Base-by-base conservation (phyloP, 35 echinoderm and acorn worm genomes). In the Strongylocentrotus purpuratus region DNA sequence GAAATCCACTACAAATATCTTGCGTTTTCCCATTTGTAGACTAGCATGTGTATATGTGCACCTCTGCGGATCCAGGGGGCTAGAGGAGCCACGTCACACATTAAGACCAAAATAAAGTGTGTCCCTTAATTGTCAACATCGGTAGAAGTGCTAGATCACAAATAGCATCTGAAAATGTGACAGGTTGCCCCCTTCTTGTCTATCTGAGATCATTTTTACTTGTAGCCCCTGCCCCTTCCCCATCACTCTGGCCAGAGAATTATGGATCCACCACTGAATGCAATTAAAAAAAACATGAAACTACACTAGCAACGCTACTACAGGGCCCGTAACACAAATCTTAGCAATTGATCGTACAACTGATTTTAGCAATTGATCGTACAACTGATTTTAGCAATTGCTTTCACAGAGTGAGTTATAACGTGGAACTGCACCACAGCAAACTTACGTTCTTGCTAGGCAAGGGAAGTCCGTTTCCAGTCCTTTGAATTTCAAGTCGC, bases 381-480 rank as follows among this genome's bases (percentile, higher is more conserved):
- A 31, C 31, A 85, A 85, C 15, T 31, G 31, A 85, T 20, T 85
- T 85, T 17, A 85, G 70, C 4, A 20, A 85, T 20, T 85, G 35
- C 70, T 85, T 31, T 85, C 70, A 17, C 31, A 17, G 17, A 85
- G 31, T 85, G 15, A 17, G 17, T 31, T 4, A 17, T 31, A 17
- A 17, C 70, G 4, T 20, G 31, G 31, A 85, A 87, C 4, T 32
- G 9, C 11, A 9, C 86, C 2, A 9, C 5, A 46, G 13, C n/a
- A 17, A 94, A 95, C 97, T 98, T 85, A 98, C 97, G 96, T 86
- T 92, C 86, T 88, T 52, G 97, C 94, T 20, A 98, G 92, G 85
- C 96, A 97, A 7, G 97, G 96, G 48, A 98, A 97, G 85, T 98
- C 96, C 17, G 96, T 96, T 95, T 98, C 97, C 86, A 98, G 85